These are phyloP conservation scores for Melanostoma scalare DNA, from an alignment of 2,888 invertebrate genomes.

Conservation along the genomic window DNA sequence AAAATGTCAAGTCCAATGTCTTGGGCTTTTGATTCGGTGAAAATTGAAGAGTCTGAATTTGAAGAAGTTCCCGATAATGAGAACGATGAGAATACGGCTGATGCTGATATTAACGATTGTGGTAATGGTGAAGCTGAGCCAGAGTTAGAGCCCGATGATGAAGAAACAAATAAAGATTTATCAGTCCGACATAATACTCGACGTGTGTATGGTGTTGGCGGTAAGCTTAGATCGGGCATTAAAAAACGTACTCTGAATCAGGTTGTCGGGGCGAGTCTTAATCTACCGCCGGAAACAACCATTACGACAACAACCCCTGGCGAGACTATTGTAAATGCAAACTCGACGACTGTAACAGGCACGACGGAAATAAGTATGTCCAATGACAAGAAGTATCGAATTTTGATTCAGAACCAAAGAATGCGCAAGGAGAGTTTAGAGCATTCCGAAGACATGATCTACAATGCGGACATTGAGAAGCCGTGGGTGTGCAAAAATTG, in stretches of 20 bases:
- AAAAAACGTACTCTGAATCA: slow-evolving; percentile 49
- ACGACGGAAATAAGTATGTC: slow-evolving; percentile 75
- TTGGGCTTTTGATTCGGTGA: slow-evolving; percentile 81
- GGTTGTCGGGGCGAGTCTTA: slow-evolving; percentile 27
- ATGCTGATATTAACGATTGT: slow-evolving; percentile 79
- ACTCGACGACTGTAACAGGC: slow-evolving; percentile 64
- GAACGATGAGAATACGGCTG: slow-evolving; percentile 76
- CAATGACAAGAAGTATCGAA: slow-evolving; percentile 81
- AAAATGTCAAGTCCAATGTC: slow-evolving; percentile 81
- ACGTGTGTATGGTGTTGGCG: slow-evolving; percentile 54
- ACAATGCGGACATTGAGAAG: slow-evolving; percentile 81
- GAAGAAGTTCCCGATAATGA: slow-evolving; percentile 78
- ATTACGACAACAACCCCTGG: slow-evolving; percentile 72
- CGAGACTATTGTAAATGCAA: slow-evolving; percentile 43
- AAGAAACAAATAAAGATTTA: slow-evolving; percentile 26
- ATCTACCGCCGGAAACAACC: slow-evolving; percentile 59
- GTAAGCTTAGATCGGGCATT: slow-evolving; percentile 41
- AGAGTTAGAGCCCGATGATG: slow-evolving; percentile 29
- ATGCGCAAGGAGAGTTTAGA: slow-evolving; percentile 81
- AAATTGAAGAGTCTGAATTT: slow-evolving; percentile 81
- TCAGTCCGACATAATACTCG: slow-evolving; percentile 51
- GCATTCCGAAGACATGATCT: slow-evolving; percentile 82
- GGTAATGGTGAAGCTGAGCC: slow-evolving; percentile 10
- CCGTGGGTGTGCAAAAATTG: slow-evolving; percentile 86
- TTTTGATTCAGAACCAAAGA: slow-evolving; percentile 81